Conservation (phyloP, 2,113 vertebrate genomes). For the Percina caprodes region DNA sequence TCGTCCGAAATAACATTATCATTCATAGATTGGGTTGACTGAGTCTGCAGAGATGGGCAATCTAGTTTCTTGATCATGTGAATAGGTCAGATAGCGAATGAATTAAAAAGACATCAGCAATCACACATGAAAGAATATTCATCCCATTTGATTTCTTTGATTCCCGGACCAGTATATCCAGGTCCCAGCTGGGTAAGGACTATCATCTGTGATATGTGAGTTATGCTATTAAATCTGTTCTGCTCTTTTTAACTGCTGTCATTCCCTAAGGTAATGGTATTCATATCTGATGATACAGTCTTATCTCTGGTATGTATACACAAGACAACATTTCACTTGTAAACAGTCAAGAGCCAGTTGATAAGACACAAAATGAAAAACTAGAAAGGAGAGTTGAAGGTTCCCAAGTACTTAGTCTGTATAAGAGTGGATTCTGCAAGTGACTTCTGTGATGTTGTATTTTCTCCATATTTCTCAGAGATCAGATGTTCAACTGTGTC, state of each 20-base stretch:
- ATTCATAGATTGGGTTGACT: constrained; percentile 67
- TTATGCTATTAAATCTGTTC: constrained; percentile 60
- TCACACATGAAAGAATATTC: constrained; percentile 60
- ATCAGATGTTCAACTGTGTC: background rate
- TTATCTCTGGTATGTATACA: constrained; percentile 24
- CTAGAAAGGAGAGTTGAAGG: background rate
- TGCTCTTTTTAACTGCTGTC: constrained; percentile 49
- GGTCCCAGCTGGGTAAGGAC: constrained; percentile 50
- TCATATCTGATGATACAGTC: constrained; percentile 34
- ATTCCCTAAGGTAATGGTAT: constrained; percentile 38
- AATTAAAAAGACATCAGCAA: constrained; percentile 72
- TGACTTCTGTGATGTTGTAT: background rate
- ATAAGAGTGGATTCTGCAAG: background rate
- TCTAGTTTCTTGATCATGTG: constrained; percentile 45
- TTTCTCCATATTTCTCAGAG: background rate
- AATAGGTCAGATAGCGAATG: constrained; percentile 65
- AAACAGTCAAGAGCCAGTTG: background rate
- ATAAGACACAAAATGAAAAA: background rate
- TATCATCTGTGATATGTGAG: constrained; percentile 38
- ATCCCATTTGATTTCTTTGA: constrained; percentile 44
- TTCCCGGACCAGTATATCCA: constrained; percentile 48
- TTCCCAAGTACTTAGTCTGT: background rate
- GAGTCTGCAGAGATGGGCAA: constrained; percentile 56
- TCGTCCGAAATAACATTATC: constrained; percentile 72
- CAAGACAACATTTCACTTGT: background rate